Base-by-base conservation (phyloP, 2,888 invertebrate species). In the Callosobruchus maculatus region DNA sequence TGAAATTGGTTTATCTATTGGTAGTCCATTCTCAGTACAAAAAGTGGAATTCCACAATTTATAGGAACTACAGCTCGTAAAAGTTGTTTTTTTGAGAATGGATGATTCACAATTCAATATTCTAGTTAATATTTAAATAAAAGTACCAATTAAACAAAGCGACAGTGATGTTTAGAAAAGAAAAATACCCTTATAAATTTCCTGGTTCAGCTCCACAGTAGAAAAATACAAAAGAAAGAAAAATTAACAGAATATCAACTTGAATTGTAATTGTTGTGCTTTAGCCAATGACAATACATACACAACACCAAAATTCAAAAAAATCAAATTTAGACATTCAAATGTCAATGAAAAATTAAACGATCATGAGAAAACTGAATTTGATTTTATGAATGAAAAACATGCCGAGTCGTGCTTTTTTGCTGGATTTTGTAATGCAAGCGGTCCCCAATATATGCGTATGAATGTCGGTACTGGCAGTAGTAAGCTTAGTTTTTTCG, bases 171-270 rank as follows among this genome's bases (percentile, higher is more conserved):
- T 26, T 4, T 26, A 26, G 26, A 26, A 26, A 26, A 49, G 49
- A 49, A 49, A 49, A 49, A 49, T 49, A 49, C 49, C 49, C 21
- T 22, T 68, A 21, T 21, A 68, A 1, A 21, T 68, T 68, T 68
- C 22, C 68, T 68, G 20, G 68, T 78, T 72, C 76, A 77, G 76
- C 76, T 77, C 76, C 75, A 78, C 73, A 78, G 77, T 79, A 79
- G 77, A 79, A 77, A 78, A 78, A 76, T 77, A 77, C 73, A 77
- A 77, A 79, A 73, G 71, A 74, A 76, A 75, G 67, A 70, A 77
- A 68, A 22, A 68, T 76, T 75, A 76, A 73, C 73, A 78, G 74
- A 49, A 49, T 49, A 49, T 18, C 13, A 49, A 49, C 49, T 7
- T 26, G 3, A 26, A 26, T 26, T n/a, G n/a, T n/a, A 18, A 49